Evolutionary conservation across 2,888 invertebrate species (phyloP), one percentile per base, ranked within the genome.

Genomic region (Lithophane leautieri): DNA sequence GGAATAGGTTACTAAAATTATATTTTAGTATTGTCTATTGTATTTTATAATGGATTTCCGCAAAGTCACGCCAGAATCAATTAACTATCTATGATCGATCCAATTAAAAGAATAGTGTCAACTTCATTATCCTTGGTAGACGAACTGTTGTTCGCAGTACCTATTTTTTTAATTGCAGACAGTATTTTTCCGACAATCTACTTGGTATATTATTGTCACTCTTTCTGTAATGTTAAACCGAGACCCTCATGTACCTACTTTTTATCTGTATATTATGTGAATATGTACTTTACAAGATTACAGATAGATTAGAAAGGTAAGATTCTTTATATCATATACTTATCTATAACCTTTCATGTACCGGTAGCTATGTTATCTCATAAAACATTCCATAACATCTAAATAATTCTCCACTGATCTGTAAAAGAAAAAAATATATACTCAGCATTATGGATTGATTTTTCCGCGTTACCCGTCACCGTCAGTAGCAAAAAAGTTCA

Each of bases 401-500:
- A 40, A 56, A 40, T n/a, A 34, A 25, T 22, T 65, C 1, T 8
- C 22, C 50, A 67, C 8, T 25, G 19, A 69, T 63, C 70, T 62
- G 58, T n/a, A 70, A 79, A 70, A 61, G 34, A 54, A 79, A 72
- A 65, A 44, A 66, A 47, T 1, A 58, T 47, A 47, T 11, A 42
- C 22, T 40, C 40, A 40, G 16, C 25, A 70, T 58, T 73, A 77
- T 42, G 61, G 56, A 77, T 85, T 85, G 83, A 85, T 85, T 75
- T 80, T 73, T 63, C 69, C 73, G 70, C 52, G 69, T 65, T 60
- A 65, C 62, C 63, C 63, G 65, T 75, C 79, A 77, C 44, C 61
- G 50, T 74, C 75, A 73, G 54, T 25, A 63, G 72, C 69, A 62
- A 78, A 85, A 82, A 82, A 73, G 87, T 79, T 76, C 76, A 82